Percentiles rank a stretch among this genome's conserved stretches.
These are phyloP conservation scores for Vanacampus margaritifer DNA, from an alignment of 2,113 vertebrate genomes.

Conservation along the genomic window DNA sequence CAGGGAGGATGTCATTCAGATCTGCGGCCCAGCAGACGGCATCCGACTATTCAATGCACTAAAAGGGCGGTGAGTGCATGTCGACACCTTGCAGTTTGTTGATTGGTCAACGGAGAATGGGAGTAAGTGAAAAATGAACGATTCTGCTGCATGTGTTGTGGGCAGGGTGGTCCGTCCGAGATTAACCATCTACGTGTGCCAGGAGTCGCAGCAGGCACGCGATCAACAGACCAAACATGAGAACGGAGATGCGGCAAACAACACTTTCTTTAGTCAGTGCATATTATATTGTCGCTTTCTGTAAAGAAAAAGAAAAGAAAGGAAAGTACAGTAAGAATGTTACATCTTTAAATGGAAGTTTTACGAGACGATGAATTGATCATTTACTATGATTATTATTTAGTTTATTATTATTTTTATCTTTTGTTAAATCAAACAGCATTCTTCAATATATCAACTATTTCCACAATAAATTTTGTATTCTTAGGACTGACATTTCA, in stretches of 20 bases:
- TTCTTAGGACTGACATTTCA: too few relatives aligned
- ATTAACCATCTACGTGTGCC: slow-evolving; percentile 93
- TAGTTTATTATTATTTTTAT: too few relatives aligned
- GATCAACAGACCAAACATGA: slow-evolving; percentile 89
- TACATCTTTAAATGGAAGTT: background rate
- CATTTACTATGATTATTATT: too few relatives aligned
- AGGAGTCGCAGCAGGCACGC: slow-evolving; percentile 85
- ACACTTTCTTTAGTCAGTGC: slow-evolving; percentile 86
- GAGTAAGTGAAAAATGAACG: background rate
- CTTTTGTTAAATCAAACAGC: background rate
- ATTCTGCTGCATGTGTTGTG: slow-evolving; percentile 12
- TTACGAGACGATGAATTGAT: background rate
- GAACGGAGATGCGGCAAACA: slow-evolving; percentile 80
- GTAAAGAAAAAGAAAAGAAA: background rate
- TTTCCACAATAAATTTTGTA: too few relatives aligned
- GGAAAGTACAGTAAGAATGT: background rate
- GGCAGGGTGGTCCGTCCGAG: slow-evolving; percentile 87
- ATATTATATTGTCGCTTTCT: background rate
- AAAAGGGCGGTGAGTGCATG: slow-evolving; percentile 82
- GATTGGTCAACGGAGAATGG: background rate
- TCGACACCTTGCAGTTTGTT: background rate
- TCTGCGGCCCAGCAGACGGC: slow-evolving; percentile 96
- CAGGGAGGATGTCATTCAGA: slow-evolving; percentile 96
- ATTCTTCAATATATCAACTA: too few relatives aligned
- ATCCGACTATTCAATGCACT: slow-evolving; percentile 95